Evolutionary conservation across 2,113 vertebrate species (phyloP).

Genomic region (Urocitellus parryii): DNA sequence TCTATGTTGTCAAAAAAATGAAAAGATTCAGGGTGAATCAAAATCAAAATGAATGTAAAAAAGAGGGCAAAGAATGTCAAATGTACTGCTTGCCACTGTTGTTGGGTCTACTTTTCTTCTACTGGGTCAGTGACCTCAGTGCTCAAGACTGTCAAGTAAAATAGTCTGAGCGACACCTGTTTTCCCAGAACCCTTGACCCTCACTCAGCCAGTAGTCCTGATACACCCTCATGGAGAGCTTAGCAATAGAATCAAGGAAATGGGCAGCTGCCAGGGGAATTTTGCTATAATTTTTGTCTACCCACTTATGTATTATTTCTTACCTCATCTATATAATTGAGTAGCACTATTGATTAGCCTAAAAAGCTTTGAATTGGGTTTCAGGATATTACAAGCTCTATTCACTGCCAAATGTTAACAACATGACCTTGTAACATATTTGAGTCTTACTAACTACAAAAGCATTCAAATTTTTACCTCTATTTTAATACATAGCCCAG

Average conservation of each 20-base stretch:
- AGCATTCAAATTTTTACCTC: conserved; percentile 4
- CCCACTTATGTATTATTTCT: conserved; percentile 27
- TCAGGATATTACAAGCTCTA: conserved; percentile 47
- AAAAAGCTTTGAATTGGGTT: conserved; percentile 43
- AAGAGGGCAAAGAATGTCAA: conserved; percentile 51
- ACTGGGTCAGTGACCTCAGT: conserved; percentile 5
- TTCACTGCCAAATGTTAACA: neutral
- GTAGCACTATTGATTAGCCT: conserved; percentile 7
- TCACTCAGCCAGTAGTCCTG: neutral
- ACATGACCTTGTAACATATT: conserved; percentile 45
- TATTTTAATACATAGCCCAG: neutral
- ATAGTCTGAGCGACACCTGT: conserved; percentile 60
- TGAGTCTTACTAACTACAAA: neutral
- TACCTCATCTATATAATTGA: conserved; percentile 57
- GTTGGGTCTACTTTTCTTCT: conserved; percentile 52
- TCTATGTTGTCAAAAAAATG: neutral
- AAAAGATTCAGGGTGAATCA: neutral
- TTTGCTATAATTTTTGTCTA: neutral
- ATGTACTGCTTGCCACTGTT: conserved; percentile 25
- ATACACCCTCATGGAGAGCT: neutral
- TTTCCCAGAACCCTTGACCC: conserved; percentile 24
- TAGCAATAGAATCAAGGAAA: conserved; percentile 52
- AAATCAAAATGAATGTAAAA: conserved; percentile 42
- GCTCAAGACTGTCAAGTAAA: conserved; percentile 44
- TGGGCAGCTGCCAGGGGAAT: conserved; percentile 8